Conservation (phyloP, 2,113 vertebrate species). For the Hoplias malabaricus region DNA sequence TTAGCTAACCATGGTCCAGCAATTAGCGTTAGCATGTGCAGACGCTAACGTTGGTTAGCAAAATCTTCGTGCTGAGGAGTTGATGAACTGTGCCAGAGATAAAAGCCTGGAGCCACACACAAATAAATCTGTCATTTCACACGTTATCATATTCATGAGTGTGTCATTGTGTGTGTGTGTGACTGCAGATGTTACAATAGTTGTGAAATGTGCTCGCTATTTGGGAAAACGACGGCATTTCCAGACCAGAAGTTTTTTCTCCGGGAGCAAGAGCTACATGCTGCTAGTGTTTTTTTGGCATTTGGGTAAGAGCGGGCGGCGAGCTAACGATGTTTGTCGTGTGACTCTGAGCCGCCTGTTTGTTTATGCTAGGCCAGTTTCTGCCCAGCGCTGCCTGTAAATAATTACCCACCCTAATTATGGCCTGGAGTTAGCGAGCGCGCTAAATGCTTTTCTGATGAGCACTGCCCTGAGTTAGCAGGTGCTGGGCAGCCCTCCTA, state of each 20-base stretch:
- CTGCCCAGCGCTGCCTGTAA: conserved; percentile 95
- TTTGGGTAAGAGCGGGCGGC: conserved; percentile 60
- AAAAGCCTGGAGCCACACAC: conserved; percentile 86
- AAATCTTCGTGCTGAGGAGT: conserved; percentile 91
- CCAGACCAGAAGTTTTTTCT: conserved; percentile 52
- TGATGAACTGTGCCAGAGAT: conserved; percentile 99
- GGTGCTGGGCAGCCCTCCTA: conserved; percentile 98
- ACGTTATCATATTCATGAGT: conserved; percentile 52
- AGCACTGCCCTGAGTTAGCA: conserved; percentile 93
- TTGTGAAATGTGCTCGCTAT: conserved; percentile 67
- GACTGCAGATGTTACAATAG: conserved; percentile 75
- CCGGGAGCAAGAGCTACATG: conserved; percentile 51
- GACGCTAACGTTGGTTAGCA: conserved; percentile 55
- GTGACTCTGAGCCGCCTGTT: conserved; percentile 92
- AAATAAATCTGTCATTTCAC: conserved; percentile 85
- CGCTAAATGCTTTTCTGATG: conserved; percentile 99
- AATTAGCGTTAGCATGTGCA: conserved; percentile 68
- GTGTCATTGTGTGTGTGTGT: conserved; percentile 38
- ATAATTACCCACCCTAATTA: conserved; percentile 99
- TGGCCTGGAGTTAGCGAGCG: conserved; percentile 97
- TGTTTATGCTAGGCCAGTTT: conserved; percentile 99
- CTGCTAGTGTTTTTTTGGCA: conserved; percentile 56
- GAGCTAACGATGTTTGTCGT: conserved; percentile 92
- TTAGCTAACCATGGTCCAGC: conserved; percentile 67
- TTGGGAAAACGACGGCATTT: conserved; percentile 50